Base-by-base conservation (phyloP, 2,888 invertebrate genomes). In the Alitta virens region DNA sequence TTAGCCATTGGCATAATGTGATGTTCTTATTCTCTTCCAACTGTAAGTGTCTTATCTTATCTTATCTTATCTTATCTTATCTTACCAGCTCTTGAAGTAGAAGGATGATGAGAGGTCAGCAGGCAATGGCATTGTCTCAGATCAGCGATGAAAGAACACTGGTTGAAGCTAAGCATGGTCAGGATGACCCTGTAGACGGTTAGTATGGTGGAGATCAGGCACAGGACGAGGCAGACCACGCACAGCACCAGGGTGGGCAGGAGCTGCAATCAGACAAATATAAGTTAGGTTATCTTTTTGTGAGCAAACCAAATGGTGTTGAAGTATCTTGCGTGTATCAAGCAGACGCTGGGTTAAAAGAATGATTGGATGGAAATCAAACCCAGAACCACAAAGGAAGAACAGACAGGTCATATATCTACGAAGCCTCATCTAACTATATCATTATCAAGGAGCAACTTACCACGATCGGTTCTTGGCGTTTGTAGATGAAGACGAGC, bases 241-340 rank as follows among this genome's bases (percentile, higher is more conserved):
- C 25, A 24, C 23, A 59, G 38, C 33, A 59, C 51, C 59, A 59
- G 24, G 9, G 59, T 59, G 38, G 59, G 59, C 27, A 59, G 49
- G 1, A 49, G 21, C 59, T 59, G 59, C 49, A 57, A 27, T 9
- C 9, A 49, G 27, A 18, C 14, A 43, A 33, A 27, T 55, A 38
- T 33, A 33, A 33, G 33, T n/a, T n/a, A n/a, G n/a, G n/a, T n/a
- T n/a, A n/a, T n/a, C n/a, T n/a, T n/a, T n/a, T n/a, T n/a, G n/a
- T n/a, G n/a, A n/a, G n/a, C n/a, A n/a, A n/a, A n/a, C n/a, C n/a
- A n/a, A n/a, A n/a, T n/a, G n/a, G n/a, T n/a, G n/a, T n/a, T n/a
- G n/a, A n/a, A n/a, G n/a, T n/a, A n/a, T n/a, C n/a, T n/a, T n/a
- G n/a, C n/a, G n/a, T n/a, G n/a, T n/a, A n/a, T n/a, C n/a, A n/a